A percentile compares a stretch with the other conserved stretches of the same genome.
Evolutionary conservation across 2,797 vertebrate species (phyloP).

Genomic region (Buceros bicornis): DNA sequence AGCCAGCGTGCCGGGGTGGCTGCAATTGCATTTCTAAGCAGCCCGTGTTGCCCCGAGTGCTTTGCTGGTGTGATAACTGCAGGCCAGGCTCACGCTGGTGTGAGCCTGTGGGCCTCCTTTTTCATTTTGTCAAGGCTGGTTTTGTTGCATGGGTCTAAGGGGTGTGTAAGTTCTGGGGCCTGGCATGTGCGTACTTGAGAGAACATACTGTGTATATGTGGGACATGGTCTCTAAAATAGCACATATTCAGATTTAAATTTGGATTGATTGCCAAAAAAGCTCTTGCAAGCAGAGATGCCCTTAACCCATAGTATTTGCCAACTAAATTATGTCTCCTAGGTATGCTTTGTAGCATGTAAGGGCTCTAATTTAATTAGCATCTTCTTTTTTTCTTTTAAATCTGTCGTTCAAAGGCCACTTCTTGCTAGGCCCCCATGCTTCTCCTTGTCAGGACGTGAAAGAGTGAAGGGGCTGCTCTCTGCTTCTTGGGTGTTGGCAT

Average conservation of each 20-base stretch:
- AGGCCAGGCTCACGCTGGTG: not conserved
- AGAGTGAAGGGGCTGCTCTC: not conserved
- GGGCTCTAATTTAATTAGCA: not conserved
- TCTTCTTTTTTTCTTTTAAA: not conserved
- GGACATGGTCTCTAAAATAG: not conserved
- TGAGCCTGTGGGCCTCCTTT: not conserved
- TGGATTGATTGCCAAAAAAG: not conserved
- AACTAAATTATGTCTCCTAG: not conserved
- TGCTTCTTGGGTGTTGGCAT: not conserved
- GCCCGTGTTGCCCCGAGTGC: not conserved
- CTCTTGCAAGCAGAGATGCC: not conserved
- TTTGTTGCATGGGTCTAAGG: not conserved
- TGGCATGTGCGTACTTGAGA: accelerated
- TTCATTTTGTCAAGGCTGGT: not conserved
- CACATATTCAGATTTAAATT: not conserved
- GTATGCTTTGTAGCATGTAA: not conserved
- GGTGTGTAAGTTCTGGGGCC: not conserved
- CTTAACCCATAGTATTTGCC: not conserved
- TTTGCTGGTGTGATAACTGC: not conserved
- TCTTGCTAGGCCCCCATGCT: not conserved
- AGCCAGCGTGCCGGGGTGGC: not conserved
- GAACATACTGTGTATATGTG: not conserved
- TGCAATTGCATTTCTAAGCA: not conserved
- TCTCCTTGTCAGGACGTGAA: not conserved
- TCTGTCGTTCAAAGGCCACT: not conserved